phyloP scores from a whole-genome alignment of 2,888 invertebrate genomes.

The Cryptus armator region DNA sequence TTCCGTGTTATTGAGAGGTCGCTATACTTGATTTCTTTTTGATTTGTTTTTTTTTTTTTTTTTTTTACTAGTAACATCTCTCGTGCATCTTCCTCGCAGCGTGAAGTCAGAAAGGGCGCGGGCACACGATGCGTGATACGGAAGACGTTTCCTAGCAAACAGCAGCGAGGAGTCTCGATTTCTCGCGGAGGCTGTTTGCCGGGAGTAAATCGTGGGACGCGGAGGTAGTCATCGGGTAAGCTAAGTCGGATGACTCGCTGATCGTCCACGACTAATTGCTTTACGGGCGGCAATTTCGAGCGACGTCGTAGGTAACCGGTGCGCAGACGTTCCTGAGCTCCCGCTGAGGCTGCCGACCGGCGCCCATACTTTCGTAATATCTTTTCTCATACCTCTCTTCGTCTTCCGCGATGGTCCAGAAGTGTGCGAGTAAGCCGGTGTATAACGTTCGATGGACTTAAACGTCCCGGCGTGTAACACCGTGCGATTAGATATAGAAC shows the following conservation, averaged over 20 bases:
- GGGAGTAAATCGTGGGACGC: conserved; percentile 44
- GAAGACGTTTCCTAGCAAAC: conserved; percentile 38
- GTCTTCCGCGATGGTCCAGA: conserved; percentile 18
- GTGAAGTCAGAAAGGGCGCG: not conserved
- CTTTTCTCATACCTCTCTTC: conserved; percentile 25
- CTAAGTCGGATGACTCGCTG: conserved; percentile 42
- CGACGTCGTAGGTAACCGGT: conserved; percentile 19
- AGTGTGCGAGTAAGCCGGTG: conserved; percentile 28
- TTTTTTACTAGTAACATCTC: conserved; percentile 26
- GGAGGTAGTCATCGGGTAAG: conserved; percentile 16
- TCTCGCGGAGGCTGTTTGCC: not conserved
- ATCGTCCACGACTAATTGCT: conserved; percentile 65
- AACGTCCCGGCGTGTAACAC: conserved; percentile 56
- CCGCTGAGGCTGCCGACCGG: conserved; percentile 47
- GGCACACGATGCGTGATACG: conserved; percentile 41
- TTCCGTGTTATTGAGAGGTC: conserved; percentile 68
- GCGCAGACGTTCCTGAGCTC: conserved; percentile 24
- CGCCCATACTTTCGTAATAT: conserved; percentile 48
- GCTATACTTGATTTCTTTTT: conserved; percentile 54
- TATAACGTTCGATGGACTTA: conserved; percentile 41
- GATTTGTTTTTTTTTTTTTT: conserved; percentile 30
- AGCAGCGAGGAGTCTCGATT: conserved; percentile 10
- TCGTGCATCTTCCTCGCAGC: conserved; percentile 24
- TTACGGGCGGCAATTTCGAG: conserved; percentile 61
- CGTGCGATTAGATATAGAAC: conserved; percentile 68